Evolutionary conservation across 2,113 vertebrate species (phyloP), one percentile per base, ranked within the genome.

Genomic region (Epinephelus lanceolatus): DNA sequence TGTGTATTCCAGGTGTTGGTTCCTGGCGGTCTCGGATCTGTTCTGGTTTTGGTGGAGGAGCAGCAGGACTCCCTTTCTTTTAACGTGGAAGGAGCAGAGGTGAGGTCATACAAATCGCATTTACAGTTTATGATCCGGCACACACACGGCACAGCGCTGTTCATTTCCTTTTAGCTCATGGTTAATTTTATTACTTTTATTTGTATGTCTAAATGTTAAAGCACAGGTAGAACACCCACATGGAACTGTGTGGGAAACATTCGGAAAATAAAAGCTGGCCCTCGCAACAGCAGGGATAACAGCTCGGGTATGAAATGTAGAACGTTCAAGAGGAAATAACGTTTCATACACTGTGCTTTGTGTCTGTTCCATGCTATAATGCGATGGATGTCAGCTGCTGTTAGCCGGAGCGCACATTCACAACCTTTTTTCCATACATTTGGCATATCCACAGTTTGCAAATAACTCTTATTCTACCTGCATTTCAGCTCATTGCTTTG

Each of bases 1-100:
- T 73, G 78, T 81, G 75, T 82, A 59, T 84, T 53, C 33, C 80
- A 96, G 95, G 84, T 71, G 65, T 78, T 84, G 85, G 89, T 92
- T 72, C 90, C 94, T 17, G 93, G 73, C 4, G 94, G 92, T 47
- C 93, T 96, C 0, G 94, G 93, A 45, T 96, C 92, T 2, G 91
- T 94, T 76, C 90, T 96, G 78, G 86, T 95, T 78, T 79, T 96
- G 81, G 83, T 94, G 49, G 94, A 92, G 2, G 93, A 95, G 71
- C 86, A 94, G 73, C 92, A 95, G 86, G 93, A 93, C 72, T 33
- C 73, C 8, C 30, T 68, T 5, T 56, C 86, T 17, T 75, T 51
- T 1, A 68, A 59, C 19, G 71, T 95, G 55, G 92, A 93, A 4
- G 92, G 91, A 70, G 80, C 89, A 21, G 95, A 96, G 95, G 95